These are phyloP conservation scores for Turnix velox DNA, from an alignment of 2,113 vertebrate genomes.

Conservation along the genomic window DNA sequence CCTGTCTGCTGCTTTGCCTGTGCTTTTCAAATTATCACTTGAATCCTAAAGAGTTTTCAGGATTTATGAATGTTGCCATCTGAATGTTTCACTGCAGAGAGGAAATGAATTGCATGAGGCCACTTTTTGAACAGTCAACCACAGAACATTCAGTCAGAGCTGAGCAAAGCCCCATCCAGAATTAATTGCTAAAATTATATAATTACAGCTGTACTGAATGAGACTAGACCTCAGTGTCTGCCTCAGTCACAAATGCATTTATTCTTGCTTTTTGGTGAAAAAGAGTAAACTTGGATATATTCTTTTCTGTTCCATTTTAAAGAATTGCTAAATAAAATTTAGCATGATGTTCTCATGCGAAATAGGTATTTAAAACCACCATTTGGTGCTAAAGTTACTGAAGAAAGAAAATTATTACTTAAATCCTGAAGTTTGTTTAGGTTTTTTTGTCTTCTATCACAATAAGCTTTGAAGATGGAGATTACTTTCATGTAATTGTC, in stretches of 20 bases:
- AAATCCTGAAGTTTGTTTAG: neutral
- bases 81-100: neutral
- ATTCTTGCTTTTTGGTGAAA: neutral
- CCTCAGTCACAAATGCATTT: slow-evolving; percentile 23
- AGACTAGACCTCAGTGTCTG: slow-evolving; percentile 30
- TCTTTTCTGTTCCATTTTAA: neutral
- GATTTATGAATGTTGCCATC: slow-evolving; percentile 16
- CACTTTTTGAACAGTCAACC: slow-evolving; percentile 2
- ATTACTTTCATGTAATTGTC: neutral
- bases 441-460: neutral
- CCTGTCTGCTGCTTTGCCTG: neutral
- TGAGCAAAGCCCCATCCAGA: slow-evolving; percentile 24
- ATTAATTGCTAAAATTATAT: slow-evolving; percentile 57
- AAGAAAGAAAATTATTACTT: neutral
- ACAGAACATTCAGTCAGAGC: neutral
- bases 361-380: neutral
- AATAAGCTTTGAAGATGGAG: neutral
- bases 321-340: neutral
- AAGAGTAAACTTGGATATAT: neutral
- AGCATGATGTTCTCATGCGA: neutral
- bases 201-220: slow-evolving; percentile 45
- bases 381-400: neutral
- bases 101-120: neutral
- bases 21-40: slow-evolving; percentile 32
- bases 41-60: slow-evolving; percentile 6